Base-by-base conservation (phyloP, 2,888 invertebrate species). In the Mythimna ferrago region DNA sequence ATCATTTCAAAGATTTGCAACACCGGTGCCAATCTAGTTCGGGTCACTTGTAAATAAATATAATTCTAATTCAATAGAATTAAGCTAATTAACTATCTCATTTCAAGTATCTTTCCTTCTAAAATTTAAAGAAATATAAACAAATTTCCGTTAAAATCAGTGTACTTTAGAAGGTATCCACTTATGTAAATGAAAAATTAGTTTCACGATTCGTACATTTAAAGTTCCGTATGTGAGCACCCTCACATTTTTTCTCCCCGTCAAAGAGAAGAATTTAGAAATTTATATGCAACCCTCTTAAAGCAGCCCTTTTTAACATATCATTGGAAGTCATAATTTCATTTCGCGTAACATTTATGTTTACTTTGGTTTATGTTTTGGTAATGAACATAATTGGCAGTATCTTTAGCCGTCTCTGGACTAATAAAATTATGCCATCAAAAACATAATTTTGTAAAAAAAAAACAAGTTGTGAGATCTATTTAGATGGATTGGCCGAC, bases 121-220 rank as follows among this genome's bases (percentile, higher is more conserved):
- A 74, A 2, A 60, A 60, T 38, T 26, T 14, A 54, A 35, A 21
- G 6, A 0, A 2, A 61, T 9, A 51, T 2, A 1, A 56, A 51
- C 9, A 38, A 2, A 38, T 62, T 66, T 48, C 44, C 14, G n/a
- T 6, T 38, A 11, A 1, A 35, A 51, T 6, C 21, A 53, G 9
- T 35, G 44, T 1, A 21, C 5, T n/a, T 1, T 21, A 53, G 48
- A 48, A 51, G n/a, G 16, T 48, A 26, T 53, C 32, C 48, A 32
- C 62, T 19, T 56, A n/a, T 26, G 3, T 38, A 57, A 65, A 75
- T 70, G 65, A 67, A 67, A 80, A 66, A 71, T 68, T 71, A 0
- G 71, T 71, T 60, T 64, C 38, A 51, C 62, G 63, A 76, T 51
- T 80, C 53, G 44, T 76, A 32, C 76, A 68, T 80, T 76, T 69